Conservation (phyloP, 2,888 invertebrate species). For the Eledone cirrhosa region DNA sequence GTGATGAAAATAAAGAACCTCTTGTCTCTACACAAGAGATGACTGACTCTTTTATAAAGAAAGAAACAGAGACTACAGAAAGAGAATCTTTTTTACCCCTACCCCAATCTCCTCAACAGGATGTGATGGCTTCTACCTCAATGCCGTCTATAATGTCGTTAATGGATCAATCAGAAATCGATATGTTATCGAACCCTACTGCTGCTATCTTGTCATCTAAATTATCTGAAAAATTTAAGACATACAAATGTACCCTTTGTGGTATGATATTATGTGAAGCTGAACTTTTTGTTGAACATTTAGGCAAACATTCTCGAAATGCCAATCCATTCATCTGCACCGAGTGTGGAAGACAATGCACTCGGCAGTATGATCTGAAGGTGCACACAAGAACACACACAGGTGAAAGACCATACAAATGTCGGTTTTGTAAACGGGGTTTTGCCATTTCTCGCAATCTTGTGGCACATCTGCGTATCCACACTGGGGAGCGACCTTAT, state of each 20-base stretch:
- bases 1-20: neutral
- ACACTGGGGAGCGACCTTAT: constrained; percentile 5
- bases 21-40: neutral
- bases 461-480: constrained; percentile 11
- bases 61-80: no score
- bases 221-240: neutral
- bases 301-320: neutral
- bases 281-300: neutral
- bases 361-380: neutral
- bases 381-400: constrained; percentile 4
- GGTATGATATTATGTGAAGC: constrained; percentile 2
- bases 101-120: no score
- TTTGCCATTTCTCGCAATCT: constrained; percentile 11
- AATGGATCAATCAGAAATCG: neutral
- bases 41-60: no score
- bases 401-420: constrained; percentile 11
- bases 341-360: constrained; percentile 12
- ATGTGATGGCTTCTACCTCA: neutral
- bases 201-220: neutral
- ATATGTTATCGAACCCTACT: neutral
- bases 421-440: neutral
- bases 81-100: no score
- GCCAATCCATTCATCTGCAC: constrained; percentile 5
- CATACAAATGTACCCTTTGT: constrained; percentile 1
- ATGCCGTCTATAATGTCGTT: constrained; percentile 14